phyloP scores from a whole-genome alignment of 23 tunicate species.

The Diplosoma virens region DNA sequence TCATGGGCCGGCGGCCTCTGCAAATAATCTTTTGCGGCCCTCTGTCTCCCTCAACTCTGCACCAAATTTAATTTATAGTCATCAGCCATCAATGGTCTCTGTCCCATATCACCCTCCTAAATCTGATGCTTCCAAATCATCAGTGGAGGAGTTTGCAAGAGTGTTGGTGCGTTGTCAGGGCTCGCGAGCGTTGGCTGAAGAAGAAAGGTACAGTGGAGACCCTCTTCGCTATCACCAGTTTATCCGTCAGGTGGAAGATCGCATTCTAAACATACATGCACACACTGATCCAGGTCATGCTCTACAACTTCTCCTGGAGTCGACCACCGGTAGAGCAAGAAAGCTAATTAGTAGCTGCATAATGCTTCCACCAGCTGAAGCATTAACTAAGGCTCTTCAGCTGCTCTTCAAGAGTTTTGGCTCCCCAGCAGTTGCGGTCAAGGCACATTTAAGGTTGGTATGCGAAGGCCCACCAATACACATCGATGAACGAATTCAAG shows the following conservation, averaged over 20 bases:
- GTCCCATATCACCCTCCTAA: too few species aligned
- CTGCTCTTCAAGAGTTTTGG: neutral
- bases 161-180: slow-evolving; percentile 16
- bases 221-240: slow-evolving; percentile 12
- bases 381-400: neutral
- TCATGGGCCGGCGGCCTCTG: slow-evolving; percentile 14
- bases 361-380: neutral
- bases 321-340: slow-evolving; percentile 7
- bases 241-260: slow-evolving; percentile 14
- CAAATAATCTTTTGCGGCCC: neutral
- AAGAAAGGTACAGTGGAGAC: neutral
- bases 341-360: slow-evolving; percentile 8
- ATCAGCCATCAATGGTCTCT: too few species aligned
- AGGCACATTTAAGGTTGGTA: neutral
- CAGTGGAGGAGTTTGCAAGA: neutral
- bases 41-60: too few species aligned
- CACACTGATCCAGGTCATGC: slow-evolving; percentile 4
- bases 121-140: neutral
- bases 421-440: slow-evolving; percentile 1
- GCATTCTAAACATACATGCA: slow-evolving; percentile 1
- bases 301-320: slow-evolving; percentile 1
- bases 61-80: too few species aligned
- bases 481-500: neutral
- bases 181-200: neutral
- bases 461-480: neutral